Percentiles rank a stretch among this genome's conserved stretches.
These are phyloP conservation scores for Saccopteryx leptura DNA, from an alignment of 2,113 vertebrate genomes.

Conservation along the genomic window DNA sequence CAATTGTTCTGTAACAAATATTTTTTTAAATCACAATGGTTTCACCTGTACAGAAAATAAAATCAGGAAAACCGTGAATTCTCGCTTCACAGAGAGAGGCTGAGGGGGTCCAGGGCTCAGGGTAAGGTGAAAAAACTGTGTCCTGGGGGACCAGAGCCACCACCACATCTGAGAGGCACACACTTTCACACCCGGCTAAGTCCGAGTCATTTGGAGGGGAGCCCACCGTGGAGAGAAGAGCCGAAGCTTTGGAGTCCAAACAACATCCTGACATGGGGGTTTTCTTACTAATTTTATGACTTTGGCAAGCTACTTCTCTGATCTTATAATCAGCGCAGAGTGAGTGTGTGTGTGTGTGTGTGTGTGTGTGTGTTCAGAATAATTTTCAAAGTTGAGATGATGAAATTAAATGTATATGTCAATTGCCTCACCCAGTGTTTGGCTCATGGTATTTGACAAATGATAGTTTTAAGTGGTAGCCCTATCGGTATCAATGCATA, in stretches of 20 bases:
- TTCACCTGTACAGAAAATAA: not conserved
- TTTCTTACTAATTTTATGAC: not conserved
- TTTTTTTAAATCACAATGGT: not conserved
- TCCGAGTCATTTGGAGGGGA: not conserved
- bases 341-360: too few relatives aligned
- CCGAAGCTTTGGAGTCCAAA: not conserved
- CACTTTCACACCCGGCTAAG: too few relatives aligned
- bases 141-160: not conserved
- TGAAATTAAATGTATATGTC: not conserved
- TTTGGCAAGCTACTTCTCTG: not conserved
- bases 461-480: not conserved
- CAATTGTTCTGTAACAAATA: not conserved
- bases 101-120: not conserved
- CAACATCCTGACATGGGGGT: not conserved
- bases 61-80: not conserved
- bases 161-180: not conserved
- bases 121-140: not conserved
- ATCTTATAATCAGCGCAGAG: not conserved
- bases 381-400: conserved; percentile 14
- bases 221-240: too few relatives aligned
- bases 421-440: not conserved
- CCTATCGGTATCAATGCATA: not conserved
- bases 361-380: too few relatives aligned
- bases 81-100: not conserved
- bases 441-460: not conserved